These are phyloP conservation scores for Drosophila acutilabella DNA, from an alignment of 2,888 invertebrate species.

Conservation along the genomic window DNA sequence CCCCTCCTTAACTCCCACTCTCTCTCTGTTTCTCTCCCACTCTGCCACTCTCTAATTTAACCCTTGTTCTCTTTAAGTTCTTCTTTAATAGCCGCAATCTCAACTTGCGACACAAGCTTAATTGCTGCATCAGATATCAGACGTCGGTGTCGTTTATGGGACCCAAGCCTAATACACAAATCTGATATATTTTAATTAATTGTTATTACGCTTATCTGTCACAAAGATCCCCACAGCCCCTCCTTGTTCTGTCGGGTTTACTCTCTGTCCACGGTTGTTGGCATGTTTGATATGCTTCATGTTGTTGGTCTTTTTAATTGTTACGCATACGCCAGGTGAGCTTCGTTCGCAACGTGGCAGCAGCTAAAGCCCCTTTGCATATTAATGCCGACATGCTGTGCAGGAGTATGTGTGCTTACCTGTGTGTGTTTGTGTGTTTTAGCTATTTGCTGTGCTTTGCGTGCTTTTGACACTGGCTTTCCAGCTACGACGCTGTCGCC, in stretches of 20 bases:
- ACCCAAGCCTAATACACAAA: conserved; percentile 17
- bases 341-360: conserved; percentile 14
- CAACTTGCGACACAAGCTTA: conserved; percentile 23
- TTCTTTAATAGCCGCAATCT: conserved; percentile 46
- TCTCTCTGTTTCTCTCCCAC: neutral
- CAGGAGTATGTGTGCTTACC: conserved; percentile 1
- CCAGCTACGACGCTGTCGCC: conserved; percentile 28
- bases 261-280: conserved; percentile 4
- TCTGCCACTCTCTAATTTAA: neutral
- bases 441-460: conserved; percentile 48
- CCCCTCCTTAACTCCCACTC: neutral
- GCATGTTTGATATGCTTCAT: conserved; percentile 39
- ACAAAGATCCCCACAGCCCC: conserved; percentile 23
- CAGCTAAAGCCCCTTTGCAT: conserved; percentile 58
- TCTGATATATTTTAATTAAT: conserved; percentile 74
- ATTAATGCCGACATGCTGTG: conserved; percentile 50
- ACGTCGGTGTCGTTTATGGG: conserved; percentile 31
- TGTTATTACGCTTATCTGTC: conserved; percentile 75
- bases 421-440: conserved; percentile 14
- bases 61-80: neutral
- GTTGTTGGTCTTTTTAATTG: conserved; percentile 65
- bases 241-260: too few relatives aligned
- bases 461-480: conserved; percentile 50
- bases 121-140: conserved; percentile 50
- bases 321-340: conserved; percentile 70